A percentile compares a stretch with the other conserved stretches of the same genome.
phyloP scores from a whole-genome alignment of 2,888 invertebrate species.

The Melitaea athalia region DNA sequence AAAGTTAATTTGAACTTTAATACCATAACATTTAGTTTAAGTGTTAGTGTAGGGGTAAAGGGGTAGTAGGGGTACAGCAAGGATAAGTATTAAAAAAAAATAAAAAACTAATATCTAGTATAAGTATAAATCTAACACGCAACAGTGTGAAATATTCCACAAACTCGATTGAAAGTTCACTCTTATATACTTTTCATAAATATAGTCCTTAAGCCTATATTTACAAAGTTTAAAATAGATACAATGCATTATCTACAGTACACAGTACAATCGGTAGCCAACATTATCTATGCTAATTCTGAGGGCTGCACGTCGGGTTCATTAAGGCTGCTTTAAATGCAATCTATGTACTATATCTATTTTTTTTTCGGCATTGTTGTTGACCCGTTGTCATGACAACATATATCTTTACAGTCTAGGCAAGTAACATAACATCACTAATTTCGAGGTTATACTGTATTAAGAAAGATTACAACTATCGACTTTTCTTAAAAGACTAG shows the following conservation, averaged over 20 bases:
- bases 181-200: neutral
- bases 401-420: constrained; percentile 53
- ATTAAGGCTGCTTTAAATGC: constrained; percentile 76
- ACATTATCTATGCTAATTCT: constrained; percentile 74
- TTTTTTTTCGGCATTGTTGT: constrained; percentile 74
- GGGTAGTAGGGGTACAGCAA: too few species aligned
- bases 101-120: too few species aligned
- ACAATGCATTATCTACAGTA: constrained; percentile 8
- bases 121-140: neutral
- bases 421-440: constrained; percentile 16
- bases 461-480: neutral
- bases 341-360: constrained; percentile 78
- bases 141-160: neutral
- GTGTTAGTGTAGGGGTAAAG: too few species aligned
- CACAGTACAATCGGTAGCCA: constrained; percentile 33
- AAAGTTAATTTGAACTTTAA: too few species aligned
- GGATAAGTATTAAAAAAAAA: too few species aligned
- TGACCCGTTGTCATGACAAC: constrained; percentile 61
- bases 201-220: neutral
- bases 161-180: neutral
- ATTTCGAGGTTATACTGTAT: neutral
- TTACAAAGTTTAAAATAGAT: neutral
- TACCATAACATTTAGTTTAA: too few species aligned
- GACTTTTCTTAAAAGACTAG: neutral
- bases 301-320: constrained; percentile 61